phyloP scores from a whole-genome alignment of 1,140 invertebrate species.

The Bathynomus jamesi region DNA sequence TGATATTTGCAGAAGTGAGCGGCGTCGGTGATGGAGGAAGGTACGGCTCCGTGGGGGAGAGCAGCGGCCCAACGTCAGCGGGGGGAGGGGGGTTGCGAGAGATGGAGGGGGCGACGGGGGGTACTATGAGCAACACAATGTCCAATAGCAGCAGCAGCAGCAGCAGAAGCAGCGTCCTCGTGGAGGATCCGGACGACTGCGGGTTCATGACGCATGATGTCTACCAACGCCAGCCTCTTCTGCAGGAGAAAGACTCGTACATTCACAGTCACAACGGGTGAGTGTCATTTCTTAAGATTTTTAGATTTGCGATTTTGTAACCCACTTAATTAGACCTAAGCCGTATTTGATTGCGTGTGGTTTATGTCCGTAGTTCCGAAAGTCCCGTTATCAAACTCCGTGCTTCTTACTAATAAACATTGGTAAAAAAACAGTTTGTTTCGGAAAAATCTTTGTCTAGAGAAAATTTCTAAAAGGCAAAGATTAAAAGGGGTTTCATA shows the following conservation, averaged over 20 bases:
- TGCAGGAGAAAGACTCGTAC: conserved; percentile 19
- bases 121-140: background rate
- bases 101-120: background rate
- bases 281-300: too few relatives aligned
- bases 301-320: too few relatives aligned
- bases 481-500: too few relatives aligned
- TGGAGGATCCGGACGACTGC: conserved; percentile 21
- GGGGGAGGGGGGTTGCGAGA: background rate
- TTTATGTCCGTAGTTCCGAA: too few relatives aligned
- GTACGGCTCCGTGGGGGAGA: conserved; percentile 29
- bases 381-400: too few relatives aligned
- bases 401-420: too few relatives aligned
- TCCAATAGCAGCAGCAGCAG: conserved; percentile 22
- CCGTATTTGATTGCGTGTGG: too few relatives aligned
- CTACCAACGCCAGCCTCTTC: conserved; percentile 27
- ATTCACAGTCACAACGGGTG: conserved; percentile 18
- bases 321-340: too few relatives aligned
- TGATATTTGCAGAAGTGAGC: conserved; percentile 18
- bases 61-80: background rate
- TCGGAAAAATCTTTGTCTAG: too few relatives aligned
- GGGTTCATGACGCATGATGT: conserved; percentile 29
- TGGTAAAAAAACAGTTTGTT: too few relatives aligned
- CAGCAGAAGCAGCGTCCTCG: conserved; percentile 23
- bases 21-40: conserved; percentile 21
- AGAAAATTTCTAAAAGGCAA: too few relatives aligned